phyloP scores from a whole-genome alignment of 2,113 vertebrate species.

The Nothocercus nigrocapillus region DNA sequence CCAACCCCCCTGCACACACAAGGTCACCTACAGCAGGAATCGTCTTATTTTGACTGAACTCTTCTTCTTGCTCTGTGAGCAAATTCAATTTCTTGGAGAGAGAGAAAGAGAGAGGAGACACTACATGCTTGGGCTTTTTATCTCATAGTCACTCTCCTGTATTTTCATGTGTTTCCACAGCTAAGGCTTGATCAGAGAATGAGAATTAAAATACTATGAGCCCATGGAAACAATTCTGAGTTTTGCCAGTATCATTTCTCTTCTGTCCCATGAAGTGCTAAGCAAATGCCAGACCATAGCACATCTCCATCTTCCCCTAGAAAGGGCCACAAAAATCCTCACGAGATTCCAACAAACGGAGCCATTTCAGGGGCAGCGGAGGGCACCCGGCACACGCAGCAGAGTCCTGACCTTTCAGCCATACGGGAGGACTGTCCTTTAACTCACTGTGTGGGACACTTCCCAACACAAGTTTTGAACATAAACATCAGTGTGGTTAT shows the following conservation, averaged over 20 bases:
- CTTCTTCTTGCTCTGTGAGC: background rate
- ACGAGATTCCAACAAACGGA: background rate
- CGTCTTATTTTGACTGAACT: background rate
- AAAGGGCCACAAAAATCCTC: background rate
- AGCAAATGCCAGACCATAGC: background rate
- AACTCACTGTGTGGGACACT: background rate
- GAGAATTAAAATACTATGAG: background rate
- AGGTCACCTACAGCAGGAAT: no score
- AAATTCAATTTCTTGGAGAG: background rate
- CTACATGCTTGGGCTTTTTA: fast-evolving
- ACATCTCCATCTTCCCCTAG: background rate
- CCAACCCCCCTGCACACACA: no score
- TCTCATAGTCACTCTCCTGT: background rate
- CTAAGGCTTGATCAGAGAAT: background rate
- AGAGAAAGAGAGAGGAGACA: background rate
- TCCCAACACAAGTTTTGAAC: background rate
- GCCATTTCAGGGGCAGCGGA: fast-evolving
- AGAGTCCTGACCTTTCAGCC: background rate
- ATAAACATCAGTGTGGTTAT: fast-evolving
- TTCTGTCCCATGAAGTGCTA: background rate
- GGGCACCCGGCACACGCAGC: background rate
- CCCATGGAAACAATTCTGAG: fast-evolving
- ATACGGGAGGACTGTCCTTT: background rate
- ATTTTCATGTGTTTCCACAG: background rate
- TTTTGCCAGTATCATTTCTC: background rate